Conservation (phyloP, 2,888 invertebrate species). For the Parnassius mnemosyne region DNA sequence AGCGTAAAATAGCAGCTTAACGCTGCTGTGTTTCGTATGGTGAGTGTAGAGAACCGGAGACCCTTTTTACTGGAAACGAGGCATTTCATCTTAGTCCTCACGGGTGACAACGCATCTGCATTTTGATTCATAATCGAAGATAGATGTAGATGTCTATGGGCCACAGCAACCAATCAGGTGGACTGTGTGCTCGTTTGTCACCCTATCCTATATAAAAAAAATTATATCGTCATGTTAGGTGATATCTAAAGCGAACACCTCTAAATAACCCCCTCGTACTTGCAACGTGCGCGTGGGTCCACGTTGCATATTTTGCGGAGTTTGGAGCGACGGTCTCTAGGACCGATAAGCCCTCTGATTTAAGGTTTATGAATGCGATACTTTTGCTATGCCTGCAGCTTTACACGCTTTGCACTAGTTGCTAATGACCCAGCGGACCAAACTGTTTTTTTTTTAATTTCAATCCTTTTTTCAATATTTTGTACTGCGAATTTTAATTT, state of each 20-base stretch:
- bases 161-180: no score
- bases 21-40: no score
- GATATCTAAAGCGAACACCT: not conserved
- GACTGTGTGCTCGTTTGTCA: no score
- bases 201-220: no score
- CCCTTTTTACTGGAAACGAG: no score
- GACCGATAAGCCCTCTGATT: conserved; percentile 72
- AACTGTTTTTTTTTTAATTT: conserved; percentile 23
- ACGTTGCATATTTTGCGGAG: conserved; percentile 60
- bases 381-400: conserved; percentile 61
- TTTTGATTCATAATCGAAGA: no score
- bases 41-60: no score
- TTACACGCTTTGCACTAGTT: conserved; percentile 39
- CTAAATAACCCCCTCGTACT: conserved; percentile 2
- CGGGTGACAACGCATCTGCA: no score
- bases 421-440: conserved; percentile 29
- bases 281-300: conserved; percentile 34
- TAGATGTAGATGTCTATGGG: no score
- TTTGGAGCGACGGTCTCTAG: conserved; percentile 49
- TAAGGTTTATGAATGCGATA: conserved; percentile 70
- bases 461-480: not conserved
- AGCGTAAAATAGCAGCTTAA: no score
- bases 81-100: no score
- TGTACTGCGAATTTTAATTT: not conserved
- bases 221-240: no score